Base-by-base conservation (phyloP, 2,888 invertebrate genomes). In the Campoplex capitator region DNA sequence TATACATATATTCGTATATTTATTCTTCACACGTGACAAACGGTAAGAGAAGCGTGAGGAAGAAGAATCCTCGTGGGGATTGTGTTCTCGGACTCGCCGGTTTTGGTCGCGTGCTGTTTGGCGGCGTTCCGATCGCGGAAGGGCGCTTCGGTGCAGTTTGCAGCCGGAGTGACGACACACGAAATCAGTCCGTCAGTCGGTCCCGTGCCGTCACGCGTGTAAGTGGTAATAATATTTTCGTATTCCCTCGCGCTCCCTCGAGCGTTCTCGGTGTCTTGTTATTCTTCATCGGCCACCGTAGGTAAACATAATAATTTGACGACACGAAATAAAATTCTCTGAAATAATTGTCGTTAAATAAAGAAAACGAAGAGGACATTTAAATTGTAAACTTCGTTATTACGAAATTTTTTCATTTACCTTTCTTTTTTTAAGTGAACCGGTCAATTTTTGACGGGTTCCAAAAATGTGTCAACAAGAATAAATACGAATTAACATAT, bases 161-260 rank as follows among this genome's bases (percentile, higher is more conserved):
- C 79, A 86, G 65, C 88, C 77, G 70, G 42, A 68, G 68, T 71
- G 45, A 85, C 70, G 85, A 77, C 83, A 84, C 83, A 85, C 83
- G 82, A 81, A 81, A 88, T 91, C 90, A 38, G 23, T 23, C 23
- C 23, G 23, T 38, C 38, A 91, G 92, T 92, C 90, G 89, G 88
- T 88, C 89, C 88, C 86, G 90, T 91, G 90, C 90, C 90, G 92
- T 77, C 90, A 85, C 90, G 91, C 92, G 90, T 86, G 89, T 88
- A 81, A 88, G 89, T 84, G 32, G 83, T 42, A 16, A 48, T 48
- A n/a, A 77, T 9, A 35, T 32, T 71, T 71, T 62, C 75, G 45
- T 75, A n/a, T 0, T n/a, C 18, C n/a, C 58, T 3, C 13, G 28
- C 23, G 23, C 76, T 58, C 65, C 51, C 16, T 45, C 35, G 48